Conservation (phyloP, 2,797 vertebrate species). For the Gila robusta region DNA sequence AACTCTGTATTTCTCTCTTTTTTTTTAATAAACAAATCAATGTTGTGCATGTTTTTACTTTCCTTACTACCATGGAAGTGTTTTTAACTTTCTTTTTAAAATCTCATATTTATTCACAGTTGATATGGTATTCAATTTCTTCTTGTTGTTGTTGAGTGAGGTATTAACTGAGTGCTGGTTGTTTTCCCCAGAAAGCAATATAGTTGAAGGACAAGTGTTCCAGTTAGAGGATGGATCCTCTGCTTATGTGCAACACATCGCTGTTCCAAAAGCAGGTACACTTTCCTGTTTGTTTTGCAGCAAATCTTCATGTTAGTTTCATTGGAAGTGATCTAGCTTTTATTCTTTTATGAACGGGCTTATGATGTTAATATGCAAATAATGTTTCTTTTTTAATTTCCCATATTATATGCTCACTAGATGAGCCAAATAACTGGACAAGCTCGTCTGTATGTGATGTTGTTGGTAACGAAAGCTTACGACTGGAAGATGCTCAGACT, state of each 20-base stretch:
- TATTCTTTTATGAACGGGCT: neutral
- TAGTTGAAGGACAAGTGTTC: conserved; percentile 96
- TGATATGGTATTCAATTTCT: too few species aligned
- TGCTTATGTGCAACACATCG: conserved; percentile 94
- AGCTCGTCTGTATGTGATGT: conserved; percentile 25
- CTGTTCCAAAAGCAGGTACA: conserved; percentile 90
- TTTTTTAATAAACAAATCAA: neutral
- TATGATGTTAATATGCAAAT: neutral
- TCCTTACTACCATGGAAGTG: neutral
- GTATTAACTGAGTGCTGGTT: neutral
- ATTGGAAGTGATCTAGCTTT: neutral
- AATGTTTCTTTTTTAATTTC: neutral
- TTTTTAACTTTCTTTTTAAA: neutral
- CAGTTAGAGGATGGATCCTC: conserved; percentile 96
- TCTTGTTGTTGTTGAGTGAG: neutral
- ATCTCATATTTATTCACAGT: neutral
- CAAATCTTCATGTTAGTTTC: neutral
- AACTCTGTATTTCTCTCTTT: neutral
- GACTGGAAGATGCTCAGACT: conserved; percentile 93
- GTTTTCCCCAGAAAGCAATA: conserved; percentile 85
- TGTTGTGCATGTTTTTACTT: neutral
- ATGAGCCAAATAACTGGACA: conserved; percentile 35
- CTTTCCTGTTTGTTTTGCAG: neutral
- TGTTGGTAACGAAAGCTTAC: conserved; percentile 87
- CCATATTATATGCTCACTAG: conserved; percentile 6